Base-by-base conservation (phyloP, 1,140 invertebrate species). In the Heliothis virescens region DNA sequence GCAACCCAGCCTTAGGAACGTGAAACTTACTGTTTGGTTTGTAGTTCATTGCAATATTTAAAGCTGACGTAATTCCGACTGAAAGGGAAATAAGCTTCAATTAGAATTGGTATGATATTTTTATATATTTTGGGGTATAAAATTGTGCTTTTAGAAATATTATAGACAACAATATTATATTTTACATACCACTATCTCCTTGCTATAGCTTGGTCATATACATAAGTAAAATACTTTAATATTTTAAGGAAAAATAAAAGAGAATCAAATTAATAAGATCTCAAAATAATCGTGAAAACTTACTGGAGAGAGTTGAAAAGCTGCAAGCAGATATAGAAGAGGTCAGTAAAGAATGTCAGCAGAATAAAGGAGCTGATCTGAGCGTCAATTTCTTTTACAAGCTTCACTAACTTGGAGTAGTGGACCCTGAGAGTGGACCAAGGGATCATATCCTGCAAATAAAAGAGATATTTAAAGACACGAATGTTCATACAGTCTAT, bases 291-390 rank as follows among this genome's bases (percentile, higher is more conserved):
- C 0, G 29, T 1, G 2, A 16, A 67, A 48, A 47, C 74, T 83
- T 83, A 88, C 87, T 83, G 83, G 1, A 85, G 71, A 10, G 74
- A 55, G 48, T 85, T 82, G 62, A 85, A 88, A 3, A 88, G 34
- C 52, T 88, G 87, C n/a, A 79, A 13, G 26, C 83, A 88, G 0
- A 88, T 82, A 48, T 83, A 88, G 50, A 83, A 87, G 3, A 87
- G 16, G 55, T 88, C 81, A 1, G 71, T 84, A 63, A 88, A 86
- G 13, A 84, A 85, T 10, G 87, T 82, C 12, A 84, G 21, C 1
- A 88, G 63, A 12, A 88, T 78, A 7, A 87, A 82, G 12, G 48
- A 74, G 10, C 81, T 79, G 18, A 88, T 53, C 18, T 79, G 78
- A 12, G 18, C 26, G 52, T 88, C 83, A 2, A 87, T 82, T 53